A percentile compares a stretch with the other conserved stretches of the same genome.
phyloP scores from a whole-genome alignment of 2,797 vertebrate genomes.

The Emydoidea blandingii region DNA sequence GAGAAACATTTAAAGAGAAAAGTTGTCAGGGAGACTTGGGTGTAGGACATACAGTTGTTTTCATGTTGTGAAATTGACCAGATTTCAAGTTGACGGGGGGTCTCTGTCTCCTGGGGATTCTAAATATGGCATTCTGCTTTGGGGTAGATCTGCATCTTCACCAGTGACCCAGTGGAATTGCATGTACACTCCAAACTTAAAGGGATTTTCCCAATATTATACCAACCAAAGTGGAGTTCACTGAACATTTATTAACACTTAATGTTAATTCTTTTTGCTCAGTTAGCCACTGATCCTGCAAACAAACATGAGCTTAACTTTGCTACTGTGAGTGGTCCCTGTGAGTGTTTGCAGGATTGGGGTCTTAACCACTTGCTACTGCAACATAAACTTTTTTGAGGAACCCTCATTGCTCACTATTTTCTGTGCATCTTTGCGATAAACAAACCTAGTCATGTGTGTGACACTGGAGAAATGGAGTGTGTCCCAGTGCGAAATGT shows the following conservation, averaged over 20 bases:
- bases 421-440: background rate
- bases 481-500: background rate
- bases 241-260: background rate
- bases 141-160: background rate
- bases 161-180: background rate
- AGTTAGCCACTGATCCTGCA: background rate
- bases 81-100: background rate
- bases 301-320: background rate
- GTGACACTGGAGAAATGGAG: background rate
- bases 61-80: background rate
- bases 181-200: background rate
- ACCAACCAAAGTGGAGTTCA: background rate
- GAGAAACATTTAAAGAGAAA: background rate
- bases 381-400: background rate
- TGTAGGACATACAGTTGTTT: background rate
- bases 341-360: background rate
- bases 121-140: background rate
- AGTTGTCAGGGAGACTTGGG: background rate
- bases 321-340: background rate
- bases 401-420: background rate
- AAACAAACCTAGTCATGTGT: rapidly evolving
- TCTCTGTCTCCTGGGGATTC: background rate
- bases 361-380: background rate
- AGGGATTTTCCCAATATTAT: background rate
- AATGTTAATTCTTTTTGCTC: background rate